These are phyloP conservation scores for Anas bahamensis DNA, from an alignment of 2,797 vertebrate genomes.

Conservation along the genomic window DNA sequence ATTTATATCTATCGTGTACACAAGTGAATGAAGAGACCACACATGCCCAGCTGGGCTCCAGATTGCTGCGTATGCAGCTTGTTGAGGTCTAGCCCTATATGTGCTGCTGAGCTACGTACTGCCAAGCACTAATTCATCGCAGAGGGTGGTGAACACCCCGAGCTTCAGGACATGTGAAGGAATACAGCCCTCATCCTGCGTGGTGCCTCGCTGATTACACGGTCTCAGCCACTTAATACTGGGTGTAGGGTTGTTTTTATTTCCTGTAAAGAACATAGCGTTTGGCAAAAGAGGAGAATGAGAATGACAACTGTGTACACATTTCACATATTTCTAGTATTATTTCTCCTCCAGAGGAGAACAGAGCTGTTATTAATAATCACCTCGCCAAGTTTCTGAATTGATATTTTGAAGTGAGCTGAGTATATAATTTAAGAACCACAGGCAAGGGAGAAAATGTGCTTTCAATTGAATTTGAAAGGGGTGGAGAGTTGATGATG, in stretches of 20 bases:
- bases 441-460: slow-evolving; percentile 23
- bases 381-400: slow-evolving; percentile 52
- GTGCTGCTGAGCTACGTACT: background rate
- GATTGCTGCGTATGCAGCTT: background rate
- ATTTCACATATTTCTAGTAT: slow-evolving; percentile 42
- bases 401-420: slow-evolving; percentile 48
- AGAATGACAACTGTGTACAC: slow-evolving; percentile 62
- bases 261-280: slow-evolving; percentile 12
- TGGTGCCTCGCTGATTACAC: background rate
- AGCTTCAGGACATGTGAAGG: background rate
- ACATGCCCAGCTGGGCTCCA: background rate
- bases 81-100: background rate
- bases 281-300: slow-evolving; percentile 31
- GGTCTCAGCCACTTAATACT: background rate
- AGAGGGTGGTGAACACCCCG: background rate
- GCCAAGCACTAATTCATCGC: background rate
- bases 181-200: background rate
- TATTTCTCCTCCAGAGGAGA: slow-evolving; percentile 44
- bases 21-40: background rate
- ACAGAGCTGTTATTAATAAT: slow-evolving; percentile 64
- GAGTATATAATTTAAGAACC: slow-evolving; percentile 42
- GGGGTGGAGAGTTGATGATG: slow-evolving; percentile 31
- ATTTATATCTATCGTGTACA: background rate
- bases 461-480: slow-evolving; percentile 43
- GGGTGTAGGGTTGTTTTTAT: slow-evolving; percentile 19